A percentile compares a stretch with the other conserved stretches of the same genome.
phyloP scores from a whole-genome alignment of 2,888 invertebrate species.

The Nephrocerus scutellatus region DNA sequence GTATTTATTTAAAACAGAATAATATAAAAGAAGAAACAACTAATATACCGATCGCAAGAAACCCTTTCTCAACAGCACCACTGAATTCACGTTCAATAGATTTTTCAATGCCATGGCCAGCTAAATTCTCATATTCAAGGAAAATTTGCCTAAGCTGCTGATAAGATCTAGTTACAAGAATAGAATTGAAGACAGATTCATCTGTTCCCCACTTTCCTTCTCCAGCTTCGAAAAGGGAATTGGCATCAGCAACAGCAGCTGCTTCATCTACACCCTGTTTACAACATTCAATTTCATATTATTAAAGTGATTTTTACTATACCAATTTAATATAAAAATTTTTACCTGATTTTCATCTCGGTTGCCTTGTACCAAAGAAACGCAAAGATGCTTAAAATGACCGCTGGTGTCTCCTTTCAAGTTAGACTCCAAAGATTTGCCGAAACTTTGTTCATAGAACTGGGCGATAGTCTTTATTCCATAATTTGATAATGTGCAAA shows the following conservation, averaged over 20 bases:
- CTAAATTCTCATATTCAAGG: conserved; percentile 72
- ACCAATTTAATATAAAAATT: neutral
- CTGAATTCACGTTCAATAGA: conserved; percentile 85
- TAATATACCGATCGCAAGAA: conserved; percentile 75
- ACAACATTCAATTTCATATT: no score
- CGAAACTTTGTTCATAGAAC: conserved; percentile 79
- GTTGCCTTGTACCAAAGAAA: conserved; percentile 81
- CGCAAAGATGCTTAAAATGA: conserved; percentile 86
- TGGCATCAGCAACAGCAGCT: conserved; percentile 75
- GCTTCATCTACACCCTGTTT: conserved; percentile 67
- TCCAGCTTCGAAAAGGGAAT: conserved; percentile 67
- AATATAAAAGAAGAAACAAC: conserved; percentile 14
- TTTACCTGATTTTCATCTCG: conserved; percentile 71
- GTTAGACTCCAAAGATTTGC: conserved; percentile 73
- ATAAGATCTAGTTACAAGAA: conserved; percentile 80
- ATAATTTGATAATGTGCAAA: conserved; percentile 85
- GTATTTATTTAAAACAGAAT: conserved; percentile 4
- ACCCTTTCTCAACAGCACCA: conserved; percentile 76
- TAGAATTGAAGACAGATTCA: conserved; percentile 79
- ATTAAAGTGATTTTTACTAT: neutral
- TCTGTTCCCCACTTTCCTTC: conserved; percentile 87
- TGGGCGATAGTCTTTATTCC: conserved; percentile 78
- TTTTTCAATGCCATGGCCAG: conserved; percentile 77
- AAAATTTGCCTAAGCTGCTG: conserved; percentile 82
- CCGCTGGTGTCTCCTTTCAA: conserved; percentile 90